Conservation (phyloP, 2,113 vertebrate species). For the Ibidorhyncha struthersii region DNA sequence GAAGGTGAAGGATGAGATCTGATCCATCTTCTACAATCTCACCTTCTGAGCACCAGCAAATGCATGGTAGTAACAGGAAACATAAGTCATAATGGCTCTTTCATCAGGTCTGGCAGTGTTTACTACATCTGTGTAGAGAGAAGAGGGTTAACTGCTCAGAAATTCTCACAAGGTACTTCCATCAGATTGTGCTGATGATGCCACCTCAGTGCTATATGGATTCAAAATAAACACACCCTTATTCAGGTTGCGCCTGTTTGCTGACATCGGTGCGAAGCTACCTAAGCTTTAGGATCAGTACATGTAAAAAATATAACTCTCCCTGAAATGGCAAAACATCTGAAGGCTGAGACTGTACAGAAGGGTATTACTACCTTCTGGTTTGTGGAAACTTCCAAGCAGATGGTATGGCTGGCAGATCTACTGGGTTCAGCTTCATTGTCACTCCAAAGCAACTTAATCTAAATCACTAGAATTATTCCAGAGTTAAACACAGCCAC, state of each 20-base stretch:
- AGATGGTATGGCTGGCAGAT: slow-evolving; percentile 27
- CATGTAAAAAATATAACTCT: neutral
- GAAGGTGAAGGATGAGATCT: slow-evolving; percentile 63
- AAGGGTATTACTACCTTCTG: neutral
- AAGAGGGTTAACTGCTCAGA: slow-evolving; percentile 54
- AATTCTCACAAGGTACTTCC: neutral
- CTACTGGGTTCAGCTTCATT: neutral
- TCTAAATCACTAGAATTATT: neutral
- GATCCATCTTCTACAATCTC: slow-evolving; percentile 54
- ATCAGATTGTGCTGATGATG: neutral
- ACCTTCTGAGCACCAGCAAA: slow-evolving; percentile 78
- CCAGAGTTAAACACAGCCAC: neutral
- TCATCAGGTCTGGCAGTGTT: slow-evolving; percentile 73
- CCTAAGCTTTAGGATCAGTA: neutral
- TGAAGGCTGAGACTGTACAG: neutral
- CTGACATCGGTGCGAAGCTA: neutral
- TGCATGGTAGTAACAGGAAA: slow-evolving; percentile 75
- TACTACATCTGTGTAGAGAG: slow-evolving; percentile 71
- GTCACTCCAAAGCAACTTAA: neutral
- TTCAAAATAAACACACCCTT: neutral
- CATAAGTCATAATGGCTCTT: slow-evolving; percentile 73
- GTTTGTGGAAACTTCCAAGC: slow-evolving; percentile 28
- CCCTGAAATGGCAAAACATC: neutral
- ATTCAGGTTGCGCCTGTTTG: neutral
- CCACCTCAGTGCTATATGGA: neutral